Base-by-base conservation (phyloP, 2,888 invertebrate genomes). In the Mactromeris polynyma region DNA sequence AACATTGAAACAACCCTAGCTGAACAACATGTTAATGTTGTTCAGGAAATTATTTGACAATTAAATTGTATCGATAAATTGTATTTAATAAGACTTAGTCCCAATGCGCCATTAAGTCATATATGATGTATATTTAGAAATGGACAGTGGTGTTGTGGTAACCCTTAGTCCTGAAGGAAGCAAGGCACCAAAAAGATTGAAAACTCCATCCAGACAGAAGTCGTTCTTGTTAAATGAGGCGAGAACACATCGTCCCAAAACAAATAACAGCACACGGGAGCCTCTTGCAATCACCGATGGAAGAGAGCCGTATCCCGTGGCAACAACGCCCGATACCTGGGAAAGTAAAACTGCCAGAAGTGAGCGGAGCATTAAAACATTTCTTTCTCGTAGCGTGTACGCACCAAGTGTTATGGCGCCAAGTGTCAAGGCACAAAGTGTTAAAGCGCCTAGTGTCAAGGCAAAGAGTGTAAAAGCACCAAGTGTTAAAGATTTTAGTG, bases 141-240 rank as follows among this genome's bases (percentile, higher is more conserved):
- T 88, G 88, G 89, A 89, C 38, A 86, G 79, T 26, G 88, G 91
- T 33, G 40, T 85, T 11, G 84, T 87, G 2, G 69, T 91, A 19
- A 89, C 91, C 6, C 81, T 89, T 0, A 88, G 88, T 46, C 83
- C 83, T 21, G 54, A 64, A 9, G 89, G 91, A 3, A 87, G 84
- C 54, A 86, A 89, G 40, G 40, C 86, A 2, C 46, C 58, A 21
- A 58, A 77, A 26, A 80, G 86, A 58, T 40, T 69, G 36, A 78
- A 79, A n/a, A 54, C 77, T 26, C 77, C 69, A 21, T n/a, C 26
- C 26, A 73, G 36, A 73, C n/a, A 17, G 36, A 73, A 33, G 36
- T 19, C 36, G 2, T 2, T 51, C 11, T 2, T 51, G 19, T 26
- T 64, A 26, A 81, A 38, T 38, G 51, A 69, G 14, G 81, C 51